phyloP scores from a whole-genome alignment of 2,888 invertebrate species.

The Phalangium opilio region DNA sequence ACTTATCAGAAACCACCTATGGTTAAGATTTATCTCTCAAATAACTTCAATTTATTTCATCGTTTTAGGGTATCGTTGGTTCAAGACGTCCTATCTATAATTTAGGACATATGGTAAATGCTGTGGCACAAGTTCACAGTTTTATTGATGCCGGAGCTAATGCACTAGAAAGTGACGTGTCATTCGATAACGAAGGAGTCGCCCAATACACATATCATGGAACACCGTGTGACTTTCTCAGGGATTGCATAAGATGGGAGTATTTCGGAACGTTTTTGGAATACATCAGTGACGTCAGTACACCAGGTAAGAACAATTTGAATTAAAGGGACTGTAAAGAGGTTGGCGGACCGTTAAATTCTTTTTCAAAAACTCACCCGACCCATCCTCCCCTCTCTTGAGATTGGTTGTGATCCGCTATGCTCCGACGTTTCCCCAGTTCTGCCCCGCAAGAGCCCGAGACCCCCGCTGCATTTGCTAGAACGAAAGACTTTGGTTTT shows the following conservation, averaged over 20 bases:
- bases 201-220: slow-evolving; percentile 16
- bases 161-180: slow-evolving; percentile 17
- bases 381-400: no score
- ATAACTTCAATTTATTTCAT: no score
- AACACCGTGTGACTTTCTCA: slow-evolving; percentile 19
- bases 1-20: no score
- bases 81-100: slow-evolving; percentile 16
- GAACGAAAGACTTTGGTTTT: no score
- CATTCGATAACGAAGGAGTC: slow-evolving; percentile 11
- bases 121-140: slow-evolving; percentile 12
- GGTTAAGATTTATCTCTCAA: no score
- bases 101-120: slow-evolving; percentile 21
- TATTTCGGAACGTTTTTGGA: slow-evolving; percentile 8
- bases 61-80: background rate
- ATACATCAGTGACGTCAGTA: slow-evolving; percentile 10
- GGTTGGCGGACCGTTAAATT: no score
- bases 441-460: no score
- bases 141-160: slow-evolving; percentile 20
- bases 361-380: no score
- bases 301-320: slow-evolving; percentile 14
- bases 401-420: no score
- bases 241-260: slow-evolving; percentile 13
- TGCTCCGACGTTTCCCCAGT: no score
- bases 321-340: no score
- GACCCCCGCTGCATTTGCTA: no score